Evolutionary conservation across 2,888 invertebrate species (phyloP).

Genomic region (Hydraecia micacea): DNA sequence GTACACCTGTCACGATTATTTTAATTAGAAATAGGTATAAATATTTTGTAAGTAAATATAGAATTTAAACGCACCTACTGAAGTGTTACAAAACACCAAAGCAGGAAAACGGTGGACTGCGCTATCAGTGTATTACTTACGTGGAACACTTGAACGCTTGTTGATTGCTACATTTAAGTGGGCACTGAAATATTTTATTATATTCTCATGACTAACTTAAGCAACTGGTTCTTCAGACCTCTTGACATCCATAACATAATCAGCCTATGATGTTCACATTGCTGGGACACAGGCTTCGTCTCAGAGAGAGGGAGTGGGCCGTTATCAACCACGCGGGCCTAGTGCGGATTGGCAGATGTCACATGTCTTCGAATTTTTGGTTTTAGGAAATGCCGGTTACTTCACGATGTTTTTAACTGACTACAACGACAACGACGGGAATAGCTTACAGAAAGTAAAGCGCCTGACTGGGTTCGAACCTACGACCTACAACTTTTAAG

Average conservation of each 20-base stretch:
- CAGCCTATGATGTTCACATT: too few relatives aligned
- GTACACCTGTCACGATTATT: background rate
- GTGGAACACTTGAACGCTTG: constrained; percentile 27
- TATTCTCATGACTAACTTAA: background rate
- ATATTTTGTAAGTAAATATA: background rate
- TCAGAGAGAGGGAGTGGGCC: background rate
- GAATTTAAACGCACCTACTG: background rate
- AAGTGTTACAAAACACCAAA: background rate
- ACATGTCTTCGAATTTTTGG: background rate
- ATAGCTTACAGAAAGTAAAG: background rate
- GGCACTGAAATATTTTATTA: background rate
- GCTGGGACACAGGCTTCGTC: too few relatives aligned
- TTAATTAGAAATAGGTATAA: background rate
- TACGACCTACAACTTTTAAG: background rate
- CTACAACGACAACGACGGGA: too few relatives aligned
- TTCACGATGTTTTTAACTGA: too few relatives aligned
- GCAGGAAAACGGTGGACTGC: constrained; percentile 35
- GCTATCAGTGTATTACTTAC: constrained; percentile 7
- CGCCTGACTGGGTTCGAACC: background rate
- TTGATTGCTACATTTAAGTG: constrained; percentile 12
- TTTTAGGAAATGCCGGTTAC: too few relatives aligned
- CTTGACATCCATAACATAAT: background rate
- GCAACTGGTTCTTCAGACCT: background rate
- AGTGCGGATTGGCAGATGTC: background rate
- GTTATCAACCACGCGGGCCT: too few relatives aligned